Evolutionary conservation across 2,888 invertebrate genomes (phyloP), one percentile per base, ranked within the genome.

Genomic region (Julus scandinavius): DNA sequence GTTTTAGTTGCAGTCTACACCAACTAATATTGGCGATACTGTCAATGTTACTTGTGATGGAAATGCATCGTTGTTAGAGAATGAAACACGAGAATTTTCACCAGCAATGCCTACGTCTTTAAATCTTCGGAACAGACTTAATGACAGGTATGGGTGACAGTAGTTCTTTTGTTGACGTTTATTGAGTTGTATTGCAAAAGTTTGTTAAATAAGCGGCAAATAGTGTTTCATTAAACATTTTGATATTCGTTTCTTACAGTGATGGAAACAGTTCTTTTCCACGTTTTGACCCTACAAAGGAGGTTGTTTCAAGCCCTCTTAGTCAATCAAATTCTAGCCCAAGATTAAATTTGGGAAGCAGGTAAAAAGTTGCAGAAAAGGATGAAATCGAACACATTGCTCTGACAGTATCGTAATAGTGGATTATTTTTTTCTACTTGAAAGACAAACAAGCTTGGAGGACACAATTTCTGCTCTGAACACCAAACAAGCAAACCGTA

Each of bases 391-490:
- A 6, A 29, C 38, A 9, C 7, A 38, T 80, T 11, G 4, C 7
- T 72, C n/a, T 29, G 5, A 29, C 20, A 29, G n/a, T 72, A 20
- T 72, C 9, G n/a, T 72, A 20, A 29, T 72, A 72, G 29, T 29
- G 29, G 29, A 29, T 29, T 1, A 29, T 29, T 29, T 29, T 29
- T 29, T 29, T 29, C 29, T 80, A 17, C 17, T 40, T 85, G 41
- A 45, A 11, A 85, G 85, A 45, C 45, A 85, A 11, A 29, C 85
- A 13, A 85, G 29, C 13, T 40, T 72, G 38, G 87, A 72, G 3
- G 87, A 87, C 11, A 72, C 87, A 6, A 63, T 72, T 41, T 45
- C 87, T 38, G 72, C n/a, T 20, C 41, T 72, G n/a, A 87, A 87
- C 50, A n/a, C 45, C n/a, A 49, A 49, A 45, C 45, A 85, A 45